Evolutionary conservation across 1,140 invertebrate species (phyloP), one percentile per base, ranked within the genome.

Genomic region (Drosophila quadrilineata): DNA sequence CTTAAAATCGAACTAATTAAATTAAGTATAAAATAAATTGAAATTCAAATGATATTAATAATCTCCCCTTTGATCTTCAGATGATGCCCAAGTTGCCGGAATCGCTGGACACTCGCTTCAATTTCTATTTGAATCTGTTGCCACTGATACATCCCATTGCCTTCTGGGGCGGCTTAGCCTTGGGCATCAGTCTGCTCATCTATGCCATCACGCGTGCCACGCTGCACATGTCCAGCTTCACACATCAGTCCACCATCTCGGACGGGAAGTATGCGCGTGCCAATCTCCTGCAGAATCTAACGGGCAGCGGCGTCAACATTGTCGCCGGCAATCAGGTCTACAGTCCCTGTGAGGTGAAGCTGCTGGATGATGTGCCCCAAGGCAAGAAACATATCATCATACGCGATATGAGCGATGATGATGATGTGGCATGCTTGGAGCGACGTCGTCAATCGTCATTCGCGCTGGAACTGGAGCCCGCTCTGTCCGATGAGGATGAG

Each of bases 51-150:
- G n/a, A n/a, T n/a, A n/a, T n/a, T n/a, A n/a, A n/a, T n/a, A n/a
- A 0, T 21, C 1, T 2, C 9, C 0, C 1, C 0, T 28, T 0
- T n/a, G n/a, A n/a, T n/a, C n/a, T 29, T 45, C 90, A 96, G 95
- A 92, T 92, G 75, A 93, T 96, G 93, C 90, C 92, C 54, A 89
- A 91, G 4, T 89, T 96, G 2, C 93, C 95, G 1, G 87, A 92
- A 1, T 76, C 62, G 0, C 87, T 96, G 72, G 90, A 92, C 21
- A 88, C 90, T 3, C 92, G 92, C n/a, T 95, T 96, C 82, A 92
- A 92, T 65, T 80, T 96, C 0, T 95, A 95, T 63, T 77, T 96
- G 1, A 94, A 94, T 53, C 90, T 94, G 1, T 72, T 95, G 3
- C 95, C 95, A 2, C 57, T 92, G 0, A 85, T 92, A 0, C 92